Percentiles rank a stretch among this genome's conserved stretches.
phyloP scores from a whole-genome alignment of 2,113 vertebrate genomes.

The Bambusicola thoracicus region DNA sequence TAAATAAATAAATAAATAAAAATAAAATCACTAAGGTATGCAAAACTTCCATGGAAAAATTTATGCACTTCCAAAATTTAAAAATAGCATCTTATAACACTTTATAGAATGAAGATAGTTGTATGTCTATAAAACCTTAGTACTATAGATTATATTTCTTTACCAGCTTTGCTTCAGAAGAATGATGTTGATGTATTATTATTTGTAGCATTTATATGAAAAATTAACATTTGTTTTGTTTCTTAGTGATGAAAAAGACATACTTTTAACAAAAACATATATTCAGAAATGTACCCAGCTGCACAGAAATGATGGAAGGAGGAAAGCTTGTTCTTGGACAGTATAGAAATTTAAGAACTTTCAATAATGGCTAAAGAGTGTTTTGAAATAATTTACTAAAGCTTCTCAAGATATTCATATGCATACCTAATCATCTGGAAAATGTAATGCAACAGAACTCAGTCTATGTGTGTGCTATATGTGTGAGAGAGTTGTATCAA shows the following conservation, averaged over 20 bases:
- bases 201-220: background rate
- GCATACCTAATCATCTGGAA: background rate
- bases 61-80: background rate
- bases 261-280: background rate
- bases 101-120: background rate
- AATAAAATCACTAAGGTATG: background rate
- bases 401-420: background rate
- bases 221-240: background rate
- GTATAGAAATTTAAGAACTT: background rate
- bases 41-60: background rate
- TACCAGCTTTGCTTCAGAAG: background rate
- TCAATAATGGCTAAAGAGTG: background rate
- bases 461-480: too few species aligned
- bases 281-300: background rate
- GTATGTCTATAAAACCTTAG: background rate
- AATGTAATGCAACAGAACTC: background rate
- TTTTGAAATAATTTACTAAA: background rate
- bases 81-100: background rate
- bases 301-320: background rate
- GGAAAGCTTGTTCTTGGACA: background rate
- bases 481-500: background rate
- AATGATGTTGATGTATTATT: background rate
- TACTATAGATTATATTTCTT: background rate
- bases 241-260: background rate
- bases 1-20: background rate